Conservation (phyloP, 1,140 invertebrate species). For the Pseudomyrmex dendroicus region DNA sequence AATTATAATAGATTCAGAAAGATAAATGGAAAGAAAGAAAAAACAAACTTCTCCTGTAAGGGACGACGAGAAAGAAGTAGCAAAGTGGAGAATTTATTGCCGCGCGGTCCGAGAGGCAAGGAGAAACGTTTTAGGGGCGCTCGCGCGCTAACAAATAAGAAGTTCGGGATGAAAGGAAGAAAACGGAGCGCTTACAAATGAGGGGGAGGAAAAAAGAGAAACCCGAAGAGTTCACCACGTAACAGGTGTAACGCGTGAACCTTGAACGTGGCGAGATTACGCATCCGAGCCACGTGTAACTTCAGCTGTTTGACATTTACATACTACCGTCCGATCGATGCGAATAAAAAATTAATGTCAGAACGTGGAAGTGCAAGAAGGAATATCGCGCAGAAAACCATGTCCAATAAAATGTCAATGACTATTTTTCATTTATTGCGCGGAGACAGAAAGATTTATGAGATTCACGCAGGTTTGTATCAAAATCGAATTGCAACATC, state of each 20-base stretch:
- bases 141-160: constrained; percentile 68
- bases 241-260: constrained; percentile 62
- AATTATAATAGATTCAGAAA: constrained; percentile 54
- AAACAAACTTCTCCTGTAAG: constrained; percentile 23
- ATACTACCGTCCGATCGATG: constrained; percentile 25
- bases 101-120: constrained; percentile 45
- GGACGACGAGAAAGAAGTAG: constrained; percentile 62
- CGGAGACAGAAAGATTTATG: background rate
- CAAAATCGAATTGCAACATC: too few relatives aligned
- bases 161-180: constrained; percentile 37
- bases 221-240: constrained; percentile 39
- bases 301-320: constrained; percentile 58
- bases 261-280: constrained; percentile 22
- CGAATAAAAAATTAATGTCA: constrained; percentile 60
- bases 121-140: constrained; percentile 66
- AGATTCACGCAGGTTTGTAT: background rate
- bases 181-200: constrained; percentile 66
- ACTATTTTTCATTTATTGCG: too few relatives aligned
- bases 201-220: constrained; percentile 48
- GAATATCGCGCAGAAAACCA: too few relatives aligned
- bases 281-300: constrained; percentile 50
- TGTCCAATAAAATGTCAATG: too few relatives aligned
- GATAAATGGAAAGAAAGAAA: background rate
- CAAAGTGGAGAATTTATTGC: constrained; percentile 70
- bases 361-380: background rate